Base-by-base conservation (phyloP, 2,888 invertebrate genomes). In the Erebia ligea region DNA sequence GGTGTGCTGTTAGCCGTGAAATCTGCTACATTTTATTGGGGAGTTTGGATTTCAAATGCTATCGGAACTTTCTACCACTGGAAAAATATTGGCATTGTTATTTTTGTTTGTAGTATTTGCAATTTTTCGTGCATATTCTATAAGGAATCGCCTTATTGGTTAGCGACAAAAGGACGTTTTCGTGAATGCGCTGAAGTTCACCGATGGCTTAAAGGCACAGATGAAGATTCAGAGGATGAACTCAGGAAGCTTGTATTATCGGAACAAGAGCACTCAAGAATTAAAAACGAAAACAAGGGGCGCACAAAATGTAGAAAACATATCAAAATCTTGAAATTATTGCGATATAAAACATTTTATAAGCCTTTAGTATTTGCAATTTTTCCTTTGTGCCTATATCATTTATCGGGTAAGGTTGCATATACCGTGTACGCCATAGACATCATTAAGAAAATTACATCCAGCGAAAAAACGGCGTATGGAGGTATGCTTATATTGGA, bases 1-100 rank as follows among this genome's bases (percentile, higher is more conserved):
- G 76, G 76, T 10, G 19, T 77, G 34, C 75, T 77, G 57, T 25
- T 77, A 45, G 70, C 74, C 4, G 21, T 72, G 0, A 77, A 76
- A 67, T 71, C 73, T 4, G 76, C 76, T 15, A 69, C 69, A 1
- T 73, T 72, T 40, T 73, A 66, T 21, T 76, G 76, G 75, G 76
- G 76, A 4, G 57, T 77, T n/a, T 76, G 75, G 75, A 25, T 71
- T 2, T 54, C 76, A 3, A 77, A 76, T 50, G 73, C 73, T 8
- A 72, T 79, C 9, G 80, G 79, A 0, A 79, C 80, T 0, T 78
- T 74, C 21, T 72, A 72, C 15, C 72, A 74, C 42, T 79, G 76
- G 73, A 76, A 70, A 56, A 72, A 74, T 17, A 76, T 79, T 10
- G 59, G 69, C 6, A 54, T 76, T 11, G 9, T 75, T 3, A 71